phyloP scores from a whole-genome alignment of 2,113 vertebrate species.

The Pteropus alecto region DNA sequence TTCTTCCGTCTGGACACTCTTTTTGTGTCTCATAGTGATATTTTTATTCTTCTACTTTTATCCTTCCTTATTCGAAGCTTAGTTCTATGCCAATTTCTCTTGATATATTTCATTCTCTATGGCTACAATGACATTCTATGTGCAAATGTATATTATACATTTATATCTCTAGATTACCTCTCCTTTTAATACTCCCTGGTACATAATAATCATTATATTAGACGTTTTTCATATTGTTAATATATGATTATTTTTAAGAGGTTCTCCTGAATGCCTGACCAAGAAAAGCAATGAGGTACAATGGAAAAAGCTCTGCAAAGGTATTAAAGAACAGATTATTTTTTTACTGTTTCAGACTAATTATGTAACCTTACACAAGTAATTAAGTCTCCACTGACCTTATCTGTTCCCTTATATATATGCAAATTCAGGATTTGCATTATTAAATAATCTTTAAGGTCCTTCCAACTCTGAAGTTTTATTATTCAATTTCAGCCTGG shows the following conservation, averaged over 20 bases:
- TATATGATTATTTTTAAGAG: not conserved
- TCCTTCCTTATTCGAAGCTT: not conserved
- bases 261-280: not conserved
- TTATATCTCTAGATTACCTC: not conserved
- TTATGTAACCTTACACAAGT: not conserved
- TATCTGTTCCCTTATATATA: slow-evolving; percentile 40
- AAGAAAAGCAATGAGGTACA: not conserved
- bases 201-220: not conserved
- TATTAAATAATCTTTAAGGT: slow-evolving; percentile 48
- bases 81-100: not conserved
- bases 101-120: not conserved
- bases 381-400: slow-evolving; percentile 17
- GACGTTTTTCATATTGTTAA: not conserved
- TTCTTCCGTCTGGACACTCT: not conserved
- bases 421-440: slow-evolving; percentile 37
- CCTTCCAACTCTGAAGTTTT: not conserved
- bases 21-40: not conserved
- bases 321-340: not conserved
- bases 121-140: not conserved
- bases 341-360: not conserved
- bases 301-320: not conserved
- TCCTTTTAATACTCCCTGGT: not conserved
- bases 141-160: not conserved
- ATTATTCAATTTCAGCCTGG: not conserved
- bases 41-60: not conserved